Evolutionary conservation across 2,888 invertebrate species (phyloP), one percentile per base, ranked within the genome.

Genomic region (Hirtodrosophila alboralis): DNA sequence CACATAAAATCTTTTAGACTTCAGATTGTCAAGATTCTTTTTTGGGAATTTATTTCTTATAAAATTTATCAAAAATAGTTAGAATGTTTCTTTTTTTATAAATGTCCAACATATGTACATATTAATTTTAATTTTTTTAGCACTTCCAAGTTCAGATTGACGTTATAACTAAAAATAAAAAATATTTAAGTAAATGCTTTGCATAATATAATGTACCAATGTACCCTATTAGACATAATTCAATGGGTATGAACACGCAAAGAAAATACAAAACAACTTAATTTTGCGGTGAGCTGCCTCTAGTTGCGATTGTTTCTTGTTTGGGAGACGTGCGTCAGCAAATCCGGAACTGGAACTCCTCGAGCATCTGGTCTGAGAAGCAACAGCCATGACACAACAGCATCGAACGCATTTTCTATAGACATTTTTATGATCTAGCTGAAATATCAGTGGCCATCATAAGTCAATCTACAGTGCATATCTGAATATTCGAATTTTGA

Each of bases 341-440:
- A n/a, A 51, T 54, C 49, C 68, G 68, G 68, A 68, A 68, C 65
- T 68, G 58, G 41, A 68, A 71, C 68, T 70, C 53, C 71, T 33
- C 16, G 37, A 26, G 18, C 48, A 44, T 40, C 43, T 34, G 33
- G 33, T 31, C 30, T 12, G 31, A 33, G 31, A 14, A n/a, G n/a
- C 18, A 13, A 10, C 30, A 33, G 31, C 23, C 28, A 41, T 18
- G 45, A 43, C 33, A 41, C 16, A 41, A 43, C 33, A 57, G 18
- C 28, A 48, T 27, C 27, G 21, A 49, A 6, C 51, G 41, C 27
- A 45, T 21, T 38, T 16, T n/a, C 23, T 43, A 57, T 45, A 47
- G 71, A 67, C 70, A 53, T 51, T 49, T 63, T 58, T 54, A 70
- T 64, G 45, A 12, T 49, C 48, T 54, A n/a, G 37, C 37, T 18